Percentiles rank a stretch among this genome's conserved stretches.
phyloP scores from a whole-genome alignment of 2,888 invertebrate species.

The Exocentrus adspersus region DNA sequence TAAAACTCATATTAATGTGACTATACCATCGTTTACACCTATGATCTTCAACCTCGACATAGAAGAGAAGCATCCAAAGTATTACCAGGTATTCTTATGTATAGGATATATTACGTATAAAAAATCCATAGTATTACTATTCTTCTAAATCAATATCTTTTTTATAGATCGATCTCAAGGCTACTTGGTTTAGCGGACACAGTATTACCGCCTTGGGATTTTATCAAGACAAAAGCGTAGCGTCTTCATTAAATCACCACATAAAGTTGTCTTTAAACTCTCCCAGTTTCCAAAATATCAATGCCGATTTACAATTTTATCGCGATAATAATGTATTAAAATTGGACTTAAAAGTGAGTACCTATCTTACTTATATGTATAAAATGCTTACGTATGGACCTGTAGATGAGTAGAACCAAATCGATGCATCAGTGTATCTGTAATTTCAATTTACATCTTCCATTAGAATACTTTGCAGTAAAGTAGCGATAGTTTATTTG shows the following conservation, averaged over 20 bases:
- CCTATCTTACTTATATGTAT: no score
- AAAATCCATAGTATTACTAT: no score
- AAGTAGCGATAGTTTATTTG: no score
- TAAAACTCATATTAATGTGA: conserved; percentile 77
- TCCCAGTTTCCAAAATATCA: conserved; percentile 77
- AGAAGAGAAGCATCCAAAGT: conserved; percentile 73
- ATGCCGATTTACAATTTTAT: conserved; percentile 71
- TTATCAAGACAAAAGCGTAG: conserved; percentile 79
- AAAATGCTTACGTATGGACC: no score
- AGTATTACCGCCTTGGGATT: conserved; percentile 76
- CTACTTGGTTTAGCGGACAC: conserved; percentile 84
- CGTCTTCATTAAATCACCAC: conserved; percentile 71
- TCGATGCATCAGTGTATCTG: no score
- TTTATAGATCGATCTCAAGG: conserved; percentile 73
- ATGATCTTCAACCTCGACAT: conserved; percentile 73
- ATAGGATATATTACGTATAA: no score
- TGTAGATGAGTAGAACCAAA: no score
- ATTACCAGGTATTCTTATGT: conserved; percentile 81
- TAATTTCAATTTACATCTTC: no score
- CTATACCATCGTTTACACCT: conserved; percentile 78
- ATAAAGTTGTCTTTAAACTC: conserved; percentile 76
- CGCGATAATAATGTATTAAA: conserved; percentile 76
- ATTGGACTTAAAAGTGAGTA: conserved; percentile 71
- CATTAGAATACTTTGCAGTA: no score
- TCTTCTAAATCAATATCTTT: not conserved